phyloP scores from a whole-genome alignment of 1,140 invertebrate genomes.

The Brachionus plicatilis region DNA sequence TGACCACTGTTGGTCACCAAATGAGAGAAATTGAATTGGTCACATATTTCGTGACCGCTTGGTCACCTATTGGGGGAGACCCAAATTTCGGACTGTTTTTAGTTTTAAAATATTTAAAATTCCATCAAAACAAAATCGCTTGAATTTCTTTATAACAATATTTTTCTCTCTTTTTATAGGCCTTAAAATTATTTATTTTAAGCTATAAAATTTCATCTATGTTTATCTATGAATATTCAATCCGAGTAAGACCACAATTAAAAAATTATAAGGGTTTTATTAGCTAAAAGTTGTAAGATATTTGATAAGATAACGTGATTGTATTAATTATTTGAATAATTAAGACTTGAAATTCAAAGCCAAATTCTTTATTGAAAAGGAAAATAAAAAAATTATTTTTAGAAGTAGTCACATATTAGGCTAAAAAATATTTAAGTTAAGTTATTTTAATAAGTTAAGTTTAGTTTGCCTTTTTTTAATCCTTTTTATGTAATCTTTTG shows the following conservation, averaged over 20 bases:
- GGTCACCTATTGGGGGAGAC: too few relatives aligned
- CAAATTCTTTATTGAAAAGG: neutral
- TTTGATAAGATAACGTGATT: neutral
- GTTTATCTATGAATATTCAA: neutral
- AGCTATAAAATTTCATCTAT: neutral
- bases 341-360: neutral
- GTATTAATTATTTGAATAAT: neutral
- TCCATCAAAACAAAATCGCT: too few relatives aligned
- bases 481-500: too few relatives aligned
- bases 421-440: neutral
- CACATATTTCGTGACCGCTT: too few relatives aligned
- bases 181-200: too few relatives aligned
- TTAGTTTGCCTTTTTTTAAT: neutral
- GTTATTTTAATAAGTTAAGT: neutral
- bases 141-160: too few relatives aligned
- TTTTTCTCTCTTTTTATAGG: too few relatives aligned
- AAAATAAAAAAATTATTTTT: neutral
- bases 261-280: neutral
- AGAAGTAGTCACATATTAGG: neutral
- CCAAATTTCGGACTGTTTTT: too few relatives aligned
- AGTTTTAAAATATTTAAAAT: too few relatives aligned
- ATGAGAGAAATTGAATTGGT: too few relatives aligned
- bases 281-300: neutral
- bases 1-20: too few relatives aligned
- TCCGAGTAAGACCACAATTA: neutral